Base-by-base conservation (phyloP, 2,113 vertebrate species). In the Oryzias celebensis region DNA sequence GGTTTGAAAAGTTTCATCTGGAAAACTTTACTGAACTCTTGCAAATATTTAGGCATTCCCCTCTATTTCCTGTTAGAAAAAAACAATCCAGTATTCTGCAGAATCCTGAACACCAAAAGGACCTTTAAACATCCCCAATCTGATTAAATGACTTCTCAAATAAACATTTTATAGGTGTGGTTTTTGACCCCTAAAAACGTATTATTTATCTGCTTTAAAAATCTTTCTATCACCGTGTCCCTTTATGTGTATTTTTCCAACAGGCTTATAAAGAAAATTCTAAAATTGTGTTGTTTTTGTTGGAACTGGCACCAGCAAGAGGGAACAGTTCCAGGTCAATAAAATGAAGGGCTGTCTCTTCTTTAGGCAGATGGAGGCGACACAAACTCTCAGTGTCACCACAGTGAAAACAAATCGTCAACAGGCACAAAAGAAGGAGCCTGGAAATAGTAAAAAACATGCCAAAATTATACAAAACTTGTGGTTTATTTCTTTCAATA, bases 1-100 rank as follows among this genome's bases (percentile, higher is more conserved):
- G 64, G 61, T 26, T 46, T 24, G 57, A 72, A 59, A 52, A 51
- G 57, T 62, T 52, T 67, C 44, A 18, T 20, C 68, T 53, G 79
- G 72, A 78, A 28, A 66, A 56, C 63, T 60, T 52, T 55, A 62
- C 28, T 80, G 78, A 68, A 73, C 63, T 47, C 5, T 70, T 82
- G 65, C 75, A 80, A 86, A 83, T 77, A 73, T 71, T 80, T 76
- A 62, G 75, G 54, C 7, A 10, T 54, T 54, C 57, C 26, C 68
- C 76, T 73, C 76, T 68, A 74, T 70, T 75, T 68, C 12, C 1
- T 68, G 49, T 56, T 54, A 48, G 57, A 48, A 68, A 28, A 80
- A 80, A 80, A 68, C 80, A 75, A 81, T 55, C 57, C 58, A 24
- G 62, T 62, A 73, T 78, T 70, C 52, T 36, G 36, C 36, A 36